These are phyloP conservation scores for Ondatra zibethicus DNA, from an alignment of 2,113 vertebrate genomes.

Conservation along the genomic window DNA sequence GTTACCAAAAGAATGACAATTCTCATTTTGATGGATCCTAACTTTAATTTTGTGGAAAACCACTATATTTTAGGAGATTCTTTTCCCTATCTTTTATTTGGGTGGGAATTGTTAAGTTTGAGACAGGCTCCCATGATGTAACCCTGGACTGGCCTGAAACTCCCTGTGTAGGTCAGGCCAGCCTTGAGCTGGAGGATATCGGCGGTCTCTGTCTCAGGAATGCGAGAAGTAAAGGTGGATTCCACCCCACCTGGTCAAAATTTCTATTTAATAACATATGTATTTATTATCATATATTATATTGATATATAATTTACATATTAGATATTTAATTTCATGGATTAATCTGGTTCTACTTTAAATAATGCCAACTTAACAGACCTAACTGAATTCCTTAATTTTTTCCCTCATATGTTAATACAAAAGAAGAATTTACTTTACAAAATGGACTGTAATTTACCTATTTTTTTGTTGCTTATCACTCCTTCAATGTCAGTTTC, in stretches of 20 bases:
- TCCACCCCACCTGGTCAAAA: not conserved
- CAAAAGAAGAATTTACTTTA: not conserved
- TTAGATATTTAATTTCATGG: not conserved
- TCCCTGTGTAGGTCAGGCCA: not conserved
- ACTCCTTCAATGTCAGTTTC: not conserved
- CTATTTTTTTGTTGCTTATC: not conserved
- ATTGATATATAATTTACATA: not conserved
- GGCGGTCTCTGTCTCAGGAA: not conserved
- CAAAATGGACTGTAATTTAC: not conserved
- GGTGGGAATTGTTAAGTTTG: not conserved
- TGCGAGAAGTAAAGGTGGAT: not conserved
- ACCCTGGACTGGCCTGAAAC: not conserved
- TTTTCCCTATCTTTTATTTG: not conserved
- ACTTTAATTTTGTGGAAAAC: not conserved
- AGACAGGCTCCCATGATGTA: not conserved
- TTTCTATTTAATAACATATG: not conserved
- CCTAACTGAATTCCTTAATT: not conserved
- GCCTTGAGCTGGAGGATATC: not conserved
- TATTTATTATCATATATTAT: not conserved
- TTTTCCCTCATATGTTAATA: not conserved
- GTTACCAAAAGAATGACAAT: not conserved
- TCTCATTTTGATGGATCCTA: not conserved
- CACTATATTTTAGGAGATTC: not conserved
- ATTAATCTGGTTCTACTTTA: not conserved
- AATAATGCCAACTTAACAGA: not conserved